These are phyloP conservation scores for Cryptoblepharus egeriae DNA, from an alignment of 2,797 vertebrate genomes.

Conservation along the genomic window DNA sequence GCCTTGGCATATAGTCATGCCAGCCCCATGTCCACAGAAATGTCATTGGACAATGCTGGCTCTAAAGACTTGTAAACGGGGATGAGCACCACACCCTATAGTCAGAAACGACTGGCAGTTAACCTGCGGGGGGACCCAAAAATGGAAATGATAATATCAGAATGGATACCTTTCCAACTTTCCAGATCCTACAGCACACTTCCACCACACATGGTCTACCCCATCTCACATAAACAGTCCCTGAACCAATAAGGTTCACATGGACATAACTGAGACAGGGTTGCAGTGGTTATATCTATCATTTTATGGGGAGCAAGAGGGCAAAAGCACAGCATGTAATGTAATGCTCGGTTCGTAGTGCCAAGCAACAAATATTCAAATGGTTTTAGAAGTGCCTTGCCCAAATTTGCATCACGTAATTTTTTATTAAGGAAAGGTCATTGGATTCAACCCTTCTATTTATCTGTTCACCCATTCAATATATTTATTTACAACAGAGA, in stretches of 20 bases:
- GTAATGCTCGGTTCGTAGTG: neutral
- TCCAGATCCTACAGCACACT: neutral
- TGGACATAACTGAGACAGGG: neutral
- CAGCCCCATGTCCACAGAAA: no score
- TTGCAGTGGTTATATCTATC: neutral
- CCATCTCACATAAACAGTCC: neutral
- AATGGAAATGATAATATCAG: no score
- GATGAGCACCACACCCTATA: no score
- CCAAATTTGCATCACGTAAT: constrained; percentile 15
- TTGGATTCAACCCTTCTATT: constrained; percentile 17
- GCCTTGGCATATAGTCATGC: no score
- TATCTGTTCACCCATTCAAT: constrained; percentile 30
- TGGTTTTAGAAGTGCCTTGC: neutral
- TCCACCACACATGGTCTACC: neutral
- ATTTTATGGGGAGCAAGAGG: neutral
- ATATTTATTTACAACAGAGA: constrained; percentile 1
- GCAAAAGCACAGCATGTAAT: neutral
- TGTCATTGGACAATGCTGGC: no score
- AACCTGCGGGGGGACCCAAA: no score
- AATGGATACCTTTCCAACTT: no score
- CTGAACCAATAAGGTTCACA: neutral
- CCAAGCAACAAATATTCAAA: neutral
- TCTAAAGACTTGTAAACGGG: no score
- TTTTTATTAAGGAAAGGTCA: constrained; percentile 44
- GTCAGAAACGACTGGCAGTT: no score